These are phyloP conservation scores for Procavia capensis DNA, from an alignment of 2,113 vertebrate genomes.

Conservation along the genomic window DNA sequence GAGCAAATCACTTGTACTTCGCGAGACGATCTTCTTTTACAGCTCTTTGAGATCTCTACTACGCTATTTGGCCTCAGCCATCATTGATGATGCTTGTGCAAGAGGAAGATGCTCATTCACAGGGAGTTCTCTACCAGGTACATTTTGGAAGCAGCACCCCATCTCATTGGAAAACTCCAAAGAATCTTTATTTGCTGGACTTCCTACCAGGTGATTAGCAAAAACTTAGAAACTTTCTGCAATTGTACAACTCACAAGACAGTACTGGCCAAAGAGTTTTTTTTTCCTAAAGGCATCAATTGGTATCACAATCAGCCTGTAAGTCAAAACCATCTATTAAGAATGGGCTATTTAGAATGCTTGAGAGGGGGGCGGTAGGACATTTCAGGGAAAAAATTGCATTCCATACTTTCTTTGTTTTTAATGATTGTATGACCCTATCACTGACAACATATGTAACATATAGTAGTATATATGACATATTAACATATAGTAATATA, in stretches of 20 bases:
- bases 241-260: background rate
- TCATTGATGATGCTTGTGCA: background rate
- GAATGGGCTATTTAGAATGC: background rate
- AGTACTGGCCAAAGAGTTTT: background rate
- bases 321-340: background rate
- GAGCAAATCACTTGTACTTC: background rate
- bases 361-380: background rate
- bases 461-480: too few species aligned
- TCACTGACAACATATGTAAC: background rate
- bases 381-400: background rate
- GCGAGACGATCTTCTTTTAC: background rate
- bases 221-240: background rate
- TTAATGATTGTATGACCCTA: background rate
- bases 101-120: background rate
- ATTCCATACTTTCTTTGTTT: background rate
- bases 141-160: conserved; percentile 15
- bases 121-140: background rate
- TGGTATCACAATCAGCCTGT: background rate
- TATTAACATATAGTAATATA: too few species aligned
- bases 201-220: conserved; percentile 9
- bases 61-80: background rate
- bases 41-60: background rate
- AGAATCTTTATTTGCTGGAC: conserved; percentile 53
- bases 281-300: background rate
- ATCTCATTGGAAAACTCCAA: conserved; percentile 58